These are phyloP conservation scores for Hyposoter dolosus DNA, from an alignment of 2,888 invertebrate genomes.

Conservation along the genomic window DNA sequence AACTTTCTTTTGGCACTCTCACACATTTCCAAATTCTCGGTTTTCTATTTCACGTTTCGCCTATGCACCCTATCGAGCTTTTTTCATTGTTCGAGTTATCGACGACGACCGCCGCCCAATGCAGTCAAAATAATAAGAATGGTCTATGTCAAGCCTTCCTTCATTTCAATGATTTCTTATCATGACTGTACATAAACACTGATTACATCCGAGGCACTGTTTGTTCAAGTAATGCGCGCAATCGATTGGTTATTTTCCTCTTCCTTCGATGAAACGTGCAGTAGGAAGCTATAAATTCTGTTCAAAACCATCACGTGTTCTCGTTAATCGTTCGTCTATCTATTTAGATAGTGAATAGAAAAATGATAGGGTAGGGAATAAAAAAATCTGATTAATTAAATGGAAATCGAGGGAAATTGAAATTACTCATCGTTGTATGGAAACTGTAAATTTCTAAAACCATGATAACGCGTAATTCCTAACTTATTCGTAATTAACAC, in stretches of 20 bases:
- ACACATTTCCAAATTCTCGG: neutral
- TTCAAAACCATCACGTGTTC: neutral
- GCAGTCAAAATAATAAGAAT: conserved; percentile 59
- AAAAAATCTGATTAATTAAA: neutral
- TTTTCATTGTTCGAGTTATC: conserved; percentile 42
- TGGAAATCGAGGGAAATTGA: neutral
- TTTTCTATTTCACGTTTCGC: conserved; percentile 13
- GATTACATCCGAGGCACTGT: conserved; percentile 16
- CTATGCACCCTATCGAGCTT: conserved; percentile 40
- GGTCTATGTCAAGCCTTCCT: conserved; percentile 16
- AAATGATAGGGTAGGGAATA: neutral
- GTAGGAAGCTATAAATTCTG: conserved; percentile 4
- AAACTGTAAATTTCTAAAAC: neutral
- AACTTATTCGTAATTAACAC: conserved; percentile 34
- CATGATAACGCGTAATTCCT: neutral
- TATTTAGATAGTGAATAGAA: neutral
- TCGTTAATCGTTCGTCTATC: neutral
- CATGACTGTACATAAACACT: neutral
- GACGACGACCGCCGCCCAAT: conserved; percentile 58
- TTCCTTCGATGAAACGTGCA: conserved; percentile 1
- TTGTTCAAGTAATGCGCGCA: conserved; percentile 10
- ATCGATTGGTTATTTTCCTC: conserved; percentile 2
- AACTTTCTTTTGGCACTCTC: conserved; percentile 1
- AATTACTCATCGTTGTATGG: neutral
- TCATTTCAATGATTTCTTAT: conserved; percentile 18